A percentile compares a stretch with the other conserved stretches of the same genome.
Conservation (phyloP, 1,140 invertebrate species). For the Belonocnema kinseyi region DNA sequence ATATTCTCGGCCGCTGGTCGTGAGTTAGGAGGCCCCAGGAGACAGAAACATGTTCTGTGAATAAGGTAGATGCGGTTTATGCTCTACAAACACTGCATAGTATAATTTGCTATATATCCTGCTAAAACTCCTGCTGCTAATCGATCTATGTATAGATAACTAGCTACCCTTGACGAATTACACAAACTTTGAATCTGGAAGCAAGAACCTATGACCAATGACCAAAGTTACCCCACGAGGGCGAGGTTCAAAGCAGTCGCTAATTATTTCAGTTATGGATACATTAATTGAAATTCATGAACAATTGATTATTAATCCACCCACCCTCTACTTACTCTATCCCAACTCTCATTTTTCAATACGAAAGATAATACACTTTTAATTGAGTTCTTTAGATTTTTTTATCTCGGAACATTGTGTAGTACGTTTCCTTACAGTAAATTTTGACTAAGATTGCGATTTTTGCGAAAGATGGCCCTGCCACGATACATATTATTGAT, state of each 20-base stretch:
- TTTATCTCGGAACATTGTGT: too few relatives aligned
- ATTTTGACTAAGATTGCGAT: too few relatives aligned
- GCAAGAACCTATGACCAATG: slow-evolving; percentile 19
- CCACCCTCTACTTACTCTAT: too few relatives aligned
- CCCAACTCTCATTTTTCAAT: too few relatives aligned
- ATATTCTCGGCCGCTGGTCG: slow-evolving; percentile 66
- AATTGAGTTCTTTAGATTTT: too few relatives aligned
- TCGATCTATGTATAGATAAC: slow-evolving; percentile 27
- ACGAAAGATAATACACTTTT: too few relatives aligned
- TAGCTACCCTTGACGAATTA: background rate
- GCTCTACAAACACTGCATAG: slow-evolving; percentile 24
- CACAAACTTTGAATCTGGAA: background rate
- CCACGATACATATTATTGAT: too few relatives aligned
- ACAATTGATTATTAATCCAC: background rate
- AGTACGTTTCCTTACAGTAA: too few relatives aligned
- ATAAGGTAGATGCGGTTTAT: slow-evolving; percentile 62
- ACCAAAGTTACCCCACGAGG: slow-evolving; percentile 11
- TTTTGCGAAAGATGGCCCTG: too few relatives aligned
- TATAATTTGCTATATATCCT: slow-evolving; percentile 19
- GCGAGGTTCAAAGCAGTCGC: background rate
- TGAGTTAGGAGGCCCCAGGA: slow-evolving; percentile 65
- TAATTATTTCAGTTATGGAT: background rate
- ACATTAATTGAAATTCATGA: background rate
- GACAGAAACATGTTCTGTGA: slow-evolving; percentile 61
- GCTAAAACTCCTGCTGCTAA: slow-evolving; percentile 8